Percentiles rank a stretch among this genome's conserved stretches.
Conservation (phyloP, 2,113 vertebrate species). For the Chaetodon trifascialis region DNA sequence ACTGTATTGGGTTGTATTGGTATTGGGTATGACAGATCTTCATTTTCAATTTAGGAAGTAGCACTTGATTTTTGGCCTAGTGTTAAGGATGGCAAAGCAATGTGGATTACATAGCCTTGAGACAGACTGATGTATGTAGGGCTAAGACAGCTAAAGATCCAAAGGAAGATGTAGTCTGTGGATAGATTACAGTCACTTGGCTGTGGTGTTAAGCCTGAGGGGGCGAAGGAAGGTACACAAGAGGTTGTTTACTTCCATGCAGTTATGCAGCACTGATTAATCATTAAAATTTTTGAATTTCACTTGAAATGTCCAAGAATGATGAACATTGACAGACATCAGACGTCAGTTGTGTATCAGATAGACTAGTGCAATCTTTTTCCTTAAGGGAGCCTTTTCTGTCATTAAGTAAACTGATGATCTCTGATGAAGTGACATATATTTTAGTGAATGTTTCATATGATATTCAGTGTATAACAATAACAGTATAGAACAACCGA, state of each 20-base stretch:
- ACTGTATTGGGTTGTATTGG: no score
- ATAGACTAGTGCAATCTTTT: background rate
- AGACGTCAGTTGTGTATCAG: background rate
- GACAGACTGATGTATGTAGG: constrained; percentile 36
- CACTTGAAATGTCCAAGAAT: constrained; percentile 13
- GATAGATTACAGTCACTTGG: constrained; percentile 60
- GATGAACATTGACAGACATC: background rate
- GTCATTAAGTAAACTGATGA: no score
- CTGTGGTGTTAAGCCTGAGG: constrained; percentile 35
- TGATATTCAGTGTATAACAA: no score
- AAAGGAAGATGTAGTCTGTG: constrained; percentile 52
- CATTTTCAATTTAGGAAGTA: background rate
- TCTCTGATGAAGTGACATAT: no score
- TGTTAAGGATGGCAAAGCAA: constrained; percentile 4
- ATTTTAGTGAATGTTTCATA: no score
- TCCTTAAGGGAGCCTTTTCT: no score
- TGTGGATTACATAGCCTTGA: constrained; percentile 52
- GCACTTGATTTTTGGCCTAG: constrained; percentile 16
- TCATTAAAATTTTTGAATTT: constrained; percentile 5
- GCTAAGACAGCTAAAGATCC: constrained; percentile 46
- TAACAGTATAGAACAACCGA: no score
- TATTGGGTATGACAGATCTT: background rate
- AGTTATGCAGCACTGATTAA: constrained; percentile 3
- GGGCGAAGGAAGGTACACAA: constrained; percentile 14
- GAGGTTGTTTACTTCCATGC: constrained; percentile 34